Percentiles rank a stretch among this genome's conserved stretches.
Conservation (phyloP, 2,888 invertebrate species). For the Agriopis leucophaearia region DNA sequence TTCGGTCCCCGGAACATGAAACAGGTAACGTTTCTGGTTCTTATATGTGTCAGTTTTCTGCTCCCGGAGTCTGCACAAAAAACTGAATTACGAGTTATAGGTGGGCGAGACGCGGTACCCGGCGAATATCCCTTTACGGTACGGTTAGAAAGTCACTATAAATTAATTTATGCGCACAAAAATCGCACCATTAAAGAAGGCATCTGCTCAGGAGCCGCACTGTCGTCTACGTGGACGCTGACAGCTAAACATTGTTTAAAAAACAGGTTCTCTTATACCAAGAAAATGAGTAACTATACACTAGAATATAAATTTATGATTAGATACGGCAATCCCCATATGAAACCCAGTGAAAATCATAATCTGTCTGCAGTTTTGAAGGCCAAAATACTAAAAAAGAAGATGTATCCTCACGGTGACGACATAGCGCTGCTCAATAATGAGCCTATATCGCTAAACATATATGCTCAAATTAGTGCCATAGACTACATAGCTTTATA, state of each 20-base stretch:
- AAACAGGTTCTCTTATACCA: background rate
- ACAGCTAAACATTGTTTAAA: background rate
- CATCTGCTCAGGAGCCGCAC: background rate
- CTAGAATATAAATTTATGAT: background rate
- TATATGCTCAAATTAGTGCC: conserved; percentile 6
- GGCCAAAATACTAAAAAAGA: background rate
- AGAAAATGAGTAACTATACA: background rate
- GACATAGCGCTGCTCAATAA: background rate
- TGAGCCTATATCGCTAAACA: background rate
- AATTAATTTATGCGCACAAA: background rate
- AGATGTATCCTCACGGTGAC: background rate
- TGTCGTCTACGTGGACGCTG: background rate
- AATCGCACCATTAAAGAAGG: background rate
- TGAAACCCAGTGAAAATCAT: background rate
- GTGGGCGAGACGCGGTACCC: background rate
- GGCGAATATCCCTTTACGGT: background rate
- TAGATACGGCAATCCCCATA: background rate
- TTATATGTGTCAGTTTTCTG: background rate
- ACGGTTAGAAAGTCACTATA: background rate
- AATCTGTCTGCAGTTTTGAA: background rate
- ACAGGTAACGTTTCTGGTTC: background rate
- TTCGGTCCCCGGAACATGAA: background rate
- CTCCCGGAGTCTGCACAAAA: background rate
- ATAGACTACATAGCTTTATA: background rate
- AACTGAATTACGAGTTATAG: background rate